Percentiles rank a stretch among this genome's conserved stretches.
These are phyloP conservation scores for Drosophila azteca DNA, from an alignment of 1,140 invertebrate species.

Conservation along the genomic window DNA sequence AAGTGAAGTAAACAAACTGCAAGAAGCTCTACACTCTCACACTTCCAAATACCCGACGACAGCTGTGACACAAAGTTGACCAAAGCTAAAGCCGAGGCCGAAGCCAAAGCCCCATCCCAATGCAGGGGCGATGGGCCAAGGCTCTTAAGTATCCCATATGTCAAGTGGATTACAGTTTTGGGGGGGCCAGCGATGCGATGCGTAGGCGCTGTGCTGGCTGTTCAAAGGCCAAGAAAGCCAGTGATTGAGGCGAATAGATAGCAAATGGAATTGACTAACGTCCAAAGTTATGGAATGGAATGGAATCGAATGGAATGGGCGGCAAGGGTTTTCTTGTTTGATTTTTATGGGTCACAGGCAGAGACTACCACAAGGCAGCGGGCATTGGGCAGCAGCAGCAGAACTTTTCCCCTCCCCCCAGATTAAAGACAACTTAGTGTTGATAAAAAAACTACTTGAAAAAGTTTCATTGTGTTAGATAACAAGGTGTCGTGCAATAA, in stretches of 20 bases:
- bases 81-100: constrained; percentile 38
- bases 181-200: constrained; percentile 28
- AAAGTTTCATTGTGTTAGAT: too few relatives aligned
- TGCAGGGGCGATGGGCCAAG: constrained; percentile 22
- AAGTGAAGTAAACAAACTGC: constrained; percentile 11
- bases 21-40: constrained; percentile 2
- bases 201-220: constrained; percentile 18
- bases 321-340: constrained; percentile 10
- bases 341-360: constrained; percentile 16
- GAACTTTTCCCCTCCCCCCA: neutral
- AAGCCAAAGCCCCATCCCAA: constrained; percentile 24
- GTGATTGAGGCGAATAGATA: constrained; percentile 54
- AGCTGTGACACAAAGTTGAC: constrained; percentile 41
- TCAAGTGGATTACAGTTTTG: constrained; percentile 56
- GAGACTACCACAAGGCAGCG: constrained; percentile 37
- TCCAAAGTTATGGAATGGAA: constrained; percentile 39
- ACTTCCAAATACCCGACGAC: neutral
- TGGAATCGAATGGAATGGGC: constrained; percentile 8
- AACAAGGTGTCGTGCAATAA: too few relatives aligned
- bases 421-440: neutral
- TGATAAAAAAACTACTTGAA: constrained; percentile 10
- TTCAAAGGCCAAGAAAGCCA: constrained; percentile 60
- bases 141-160: constrained; percentile 46
- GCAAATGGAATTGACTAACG: constrained; percentile 52
- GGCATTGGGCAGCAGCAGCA: neutral